Percentiles rank a stretch among this genome's conserved stretches.
Evolutionary conservation across 2,113 vertebrate species (phyloP).

Genomic region (Myrmophylax atrothorax): DNA sequence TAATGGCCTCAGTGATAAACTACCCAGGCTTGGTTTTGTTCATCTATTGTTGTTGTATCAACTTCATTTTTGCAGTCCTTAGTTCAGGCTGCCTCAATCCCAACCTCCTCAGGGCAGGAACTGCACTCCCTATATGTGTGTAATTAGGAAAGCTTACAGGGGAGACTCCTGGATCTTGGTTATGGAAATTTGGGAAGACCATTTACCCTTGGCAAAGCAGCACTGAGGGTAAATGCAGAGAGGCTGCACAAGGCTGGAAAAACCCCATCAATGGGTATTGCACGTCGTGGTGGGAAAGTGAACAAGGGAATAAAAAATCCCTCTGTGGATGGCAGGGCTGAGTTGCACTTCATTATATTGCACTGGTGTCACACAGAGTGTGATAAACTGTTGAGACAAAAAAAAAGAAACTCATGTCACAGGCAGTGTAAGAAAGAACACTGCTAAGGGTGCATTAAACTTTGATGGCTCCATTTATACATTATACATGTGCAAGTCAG

Average conservation of each 20-base stretch:
- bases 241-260: neutral
- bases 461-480: conserved; percentile 51
- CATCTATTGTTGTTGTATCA: neutral
- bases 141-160: neutral
- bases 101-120: neutral
- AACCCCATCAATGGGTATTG: neutral
- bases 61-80: neutral
- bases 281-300: neutral
- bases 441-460: conserved; percentile 49
- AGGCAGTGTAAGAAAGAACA: neutral
- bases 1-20: rapidly evolving
- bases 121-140: no score
- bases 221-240: neutral
- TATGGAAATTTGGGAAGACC: neutral
- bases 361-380: neutral
- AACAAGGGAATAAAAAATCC: neutral
- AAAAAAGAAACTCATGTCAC: neutral
- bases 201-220: neutral
- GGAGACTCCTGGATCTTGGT: neutral
- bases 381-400: conserved; percentile 2
- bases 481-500: conserved; percentile 60
- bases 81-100: neutral
- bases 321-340: neutral
- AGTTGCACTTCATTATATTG: neutral
- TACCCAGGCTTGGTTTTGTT: neutral